phyloP scores from a whole-genome alignment of 2,113 vertebrate genomes.

The Alosa alosa region DNA sequence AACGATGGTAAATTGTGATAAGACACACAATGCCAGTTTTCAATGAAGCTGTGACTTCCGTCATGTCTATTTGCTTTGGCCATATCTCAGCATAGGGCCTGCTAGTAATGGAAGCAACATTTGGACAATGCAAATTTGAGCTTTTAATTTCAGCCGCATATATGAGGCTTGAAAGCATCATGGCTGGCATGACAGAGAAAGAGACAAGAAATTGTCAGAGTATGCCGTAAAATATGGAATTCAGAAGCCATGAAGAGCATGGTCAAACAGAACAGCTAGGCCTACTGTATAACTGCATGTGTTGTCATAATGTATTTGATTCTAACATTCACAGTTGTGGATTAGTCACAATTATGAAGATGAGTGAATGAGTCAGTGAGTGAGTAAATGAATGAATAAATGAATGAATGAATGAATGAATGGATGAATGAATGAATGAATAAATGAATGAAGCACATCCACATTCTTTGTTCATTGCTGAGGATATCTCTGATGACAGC shows the following conservation, averaged over 20 bases:
- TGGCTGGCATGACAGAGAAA: not conserved
- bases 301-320: not conserved
- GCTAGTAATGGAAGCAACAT: not conserved
- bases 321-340: not conserved
- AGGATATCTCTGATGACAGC: not conserved
- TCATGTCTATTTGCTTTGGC: constrained; percentile 1
- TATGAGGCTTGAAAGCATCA: not conserved
- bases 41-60: not conserved
- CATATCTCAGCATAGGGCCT: not conserved
- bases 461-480: not conserved
- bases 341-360: not conserved
- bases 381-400: not conserved
- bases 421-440: not conserved
- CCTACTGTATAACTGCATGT: not conserved
- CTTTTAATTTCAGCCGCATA: not conserved
- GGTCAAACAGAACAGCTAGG: not conserved
- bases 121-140: not conserved
- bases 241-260: not conserved
- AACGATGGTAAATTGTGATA: not conserved
- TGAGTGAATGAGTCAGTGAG: not conserved
- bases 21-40: not conserved
- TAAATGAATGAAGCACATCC: not conserved
- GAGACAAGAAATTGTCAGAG: not conserved
- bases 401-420: not conserved
- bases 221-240: not conserved